phyloP scores from a whole-genome alignment of 2,113 vertebrate genomes.

The Anarhynchus alexandrinus region DNA sequence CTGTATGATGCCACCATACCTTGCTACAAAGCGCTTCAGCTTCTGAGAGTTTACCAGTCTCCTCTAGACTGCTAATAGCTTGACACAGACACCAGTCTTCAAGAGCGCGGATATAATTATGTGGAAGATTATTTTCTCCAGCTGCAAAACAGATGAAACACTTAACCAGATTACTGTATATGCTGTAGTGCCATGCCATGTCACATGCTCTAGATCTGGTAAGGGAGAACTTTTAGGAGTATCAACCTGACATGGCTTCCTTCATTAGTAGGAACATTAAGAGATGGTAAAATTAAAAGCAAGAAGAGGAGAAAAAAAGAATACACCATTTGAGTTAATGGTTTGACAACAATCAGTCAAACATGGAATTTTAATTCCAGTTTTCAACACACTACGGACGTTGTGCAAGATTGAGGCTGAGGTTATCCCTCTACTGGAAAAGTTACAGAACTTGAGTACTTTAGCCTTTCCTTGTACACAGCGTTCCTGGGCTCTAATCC shows the following conservation, averaged over 20 bases:
- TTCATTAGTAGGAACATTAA: neutral
- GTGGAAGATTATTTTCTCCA: slow-evolving; percentile 70
- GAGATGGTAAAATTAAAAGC: neutral
- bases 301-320: neutral
- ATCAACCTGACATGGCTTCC: neutral
- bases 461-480: neutral
- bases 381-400: neutral
- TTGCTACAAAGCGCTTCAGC: slow-evolving; percentile 90
- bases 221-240: neutral
- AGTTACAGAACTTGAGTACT: neutral
- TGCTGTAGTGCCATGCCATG: neutral
- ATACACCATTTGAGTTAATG: neutral
- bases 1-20: slow-evolving; percentile 68
- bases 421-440: neutral
- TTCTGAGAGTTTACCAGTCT: slow-evolving; percentile 78
- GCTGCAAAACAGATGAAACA: slow-evolving; percentile 69
- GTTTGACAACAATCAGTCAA: neutral
- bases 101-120: slow-evolving; percentile 73
- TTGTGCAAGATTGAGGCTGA: neutral
- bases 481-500: neutral
- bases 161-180: neutral
- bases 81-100: slow-evolving; percentile 90
- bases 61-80: slow-evolving; percentile 81
- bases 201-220: neutral
- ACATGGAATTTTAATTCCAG: neutral